These are phyloP conservation scores for Drosophila dives DNA, from an alignment of 2,888 invertebrate genomes.

Conservation along the genomic window DNA sequence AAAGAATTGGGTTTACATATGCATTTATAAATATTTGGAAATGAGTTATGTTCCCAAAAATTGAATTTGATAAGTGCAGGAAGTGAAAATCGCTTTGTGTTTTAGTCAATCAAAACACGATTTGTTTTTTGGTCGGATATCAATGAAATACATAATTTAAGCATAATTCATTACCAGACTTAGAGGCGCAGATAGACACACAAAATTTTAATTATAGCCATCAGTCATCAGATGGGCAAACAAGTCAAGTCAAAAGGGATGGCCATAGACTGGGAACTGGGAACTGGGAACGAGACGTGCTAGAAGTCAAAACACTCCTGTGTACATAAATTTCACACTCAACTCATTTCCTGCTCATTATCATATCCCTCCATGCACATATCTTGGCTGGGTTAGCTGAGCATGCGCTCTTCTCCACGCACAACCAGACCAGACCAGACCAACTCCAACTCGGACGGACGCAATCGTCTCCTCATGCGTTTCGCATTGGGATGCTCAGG, in stretches of 20 bases:
- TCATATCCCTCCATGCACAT: constrained; percentile 63
- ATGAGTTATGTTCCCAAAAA: constrained; percentile 36
- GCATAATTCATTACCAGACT: constrained; percentile 47
- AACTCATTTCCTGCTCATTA: constrained; percentile 80
- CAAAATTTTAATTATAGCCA: constrained; percentile 69
- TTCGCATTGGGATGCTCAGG: constrained; percentile 2
- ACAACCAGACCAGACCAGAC: constrained; percentile 19
- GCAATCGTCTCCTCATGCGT: constrained; percentile 10
- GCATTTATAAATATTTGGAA: not conserved
- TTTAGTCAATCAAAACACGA: constrained; percentile 55
- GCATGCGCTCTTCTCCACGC: constrained; percentile 53
- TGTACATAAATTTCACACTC: constrained; percentile 79
- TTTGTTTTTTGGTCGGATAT: constrained; percentile 44
- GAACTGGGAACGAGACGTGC: constrained; percentile 15
- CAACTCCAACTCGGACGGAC: constrained; percentile 4
- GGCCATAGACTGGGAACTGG: too few relatives aligned
- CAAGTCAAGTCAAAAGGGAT: constrained; percentile 24
- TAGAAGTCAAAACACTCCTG: constrained; percentile 63
- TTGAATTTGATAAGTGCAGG: not conserved
- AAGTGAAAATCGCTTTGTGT: constrained; percentile 23
- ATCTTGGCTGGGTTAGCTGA: constrained; percentile 48
- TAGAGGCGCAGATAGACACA: constrained; percentile 12
- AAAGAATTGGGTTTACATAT: not conserved
- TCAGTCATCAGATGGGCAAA: constrained; percentile 61
- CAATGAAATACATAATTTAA: constrained; percentile 53